Percentiles rank a stretch among this genome's conserved stretches.
Conservation (phyloP, 2,888 invertebrate species). For the Drosophila emarginata region DNA sequence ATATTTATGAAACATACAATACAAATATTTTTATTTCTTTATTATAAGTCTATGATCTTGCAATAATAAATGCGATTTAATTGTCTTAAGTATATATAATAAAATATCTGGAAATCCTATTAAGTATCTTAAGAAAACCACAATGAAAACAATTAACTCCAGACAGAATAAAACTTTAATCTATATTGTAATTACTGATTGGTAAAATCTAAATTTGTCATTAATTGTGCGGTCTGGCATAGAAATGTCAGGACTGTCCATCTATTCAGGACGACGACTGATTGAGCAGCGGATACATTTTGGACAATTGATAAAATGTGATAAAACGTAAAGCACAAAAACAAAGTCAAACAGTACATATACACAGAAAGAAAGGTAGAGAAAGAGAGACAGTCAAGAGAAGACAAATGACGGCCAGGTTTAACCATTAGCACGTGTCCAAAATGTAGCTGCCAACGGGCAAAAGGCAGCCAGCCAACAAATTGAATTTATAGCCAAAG, state of each 20-base stretch:
- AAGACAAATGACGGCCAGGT: conserved; percentile 70
- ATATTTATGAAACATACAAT: too few species aligned
- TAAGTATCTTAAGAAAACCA: conserved; percentile 1
- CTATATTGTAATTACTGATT: conserved; percentile 79
- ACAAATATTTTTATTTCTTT: too few species aligned
- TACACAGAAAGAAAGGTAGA: neutral
- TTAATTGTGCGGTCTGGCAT: conserved; percentile 68
- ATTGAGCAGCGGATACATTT: conserved; percentile 68
- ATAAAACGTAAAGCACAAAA: conserved; percentile 55
- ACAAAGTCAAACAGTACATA: neutral
- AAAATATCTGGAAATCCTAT: too few species aligned
- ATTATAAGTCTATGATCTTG: too few species aligned
- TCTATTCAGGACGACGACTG: conserved; percentile 46
- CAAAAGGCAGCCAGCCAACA: conserved; percentile 52
- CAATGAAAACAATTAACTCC: neutral
- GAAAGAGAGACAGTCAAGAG: conserved; percentile 12
- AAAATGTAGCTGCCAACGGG: conserved; percentile 41
- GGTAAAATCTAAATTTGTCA: conserved; percentile 76
- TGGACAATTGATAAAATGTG: conserved; percentile 77
- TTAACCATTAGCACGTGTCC: conserved; percentile 61
- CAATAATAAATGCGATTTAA: too few species aligned
- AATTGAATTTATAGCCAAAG: conserved; percentile 71
- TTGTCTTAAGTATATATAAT: too few species aligned
- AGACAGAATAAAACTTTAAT: neutral
- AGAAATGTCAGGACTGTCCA: conserved; percentile 44